Conservation (phyloP, 2,888 invertebrate species). For the Incurvaria masculella region DNA sequence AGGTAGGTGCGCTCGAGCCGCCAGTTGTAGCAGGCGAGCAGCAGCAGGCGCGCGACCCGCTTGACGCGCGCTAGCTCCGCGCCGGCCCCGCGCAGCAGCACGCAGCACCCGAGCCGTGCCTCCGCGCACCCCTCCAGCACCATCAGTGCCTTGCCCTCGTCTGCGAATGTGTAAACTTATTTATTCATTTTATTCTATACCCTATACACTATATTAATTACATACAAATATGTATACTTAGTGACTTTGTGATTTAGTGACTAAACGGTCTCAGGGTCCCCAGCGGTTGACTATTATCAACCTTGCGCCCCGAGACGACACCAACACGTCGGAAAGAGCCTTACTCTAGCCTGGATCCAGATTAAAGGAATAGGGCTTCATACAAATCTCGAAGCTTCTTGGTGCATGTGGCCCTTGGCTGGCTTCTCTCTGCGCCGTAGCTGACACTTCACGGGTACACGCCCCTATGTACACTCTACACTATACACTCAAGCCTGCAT, state of each 20-base stretch:
- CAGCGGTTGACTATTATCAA: too few species aligned
- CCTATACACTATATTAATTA: background rate
- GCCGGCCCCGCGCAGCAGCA: constrained; percentile 77
- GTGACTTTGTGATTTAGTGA: background rate
- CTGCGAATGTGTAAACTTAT: constrained; percentile 33
- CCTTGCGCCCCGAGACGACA: too few species aligned
- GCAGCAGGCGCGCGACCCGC: constrained; percentile 75
- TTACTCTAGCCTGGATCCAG: too few species aligned
- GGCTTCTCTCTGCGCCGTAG: too few species aligned
- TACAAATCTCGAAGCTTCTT: too few species aligned
- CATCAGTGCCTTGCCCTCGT: constrained; percentile 81
- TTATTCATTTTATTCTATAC: background rate
- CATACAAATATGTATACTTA: background rate
- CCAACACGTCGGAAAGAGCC: too few species aligned
- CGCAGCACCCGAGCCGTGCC: constrained; percentile 80
- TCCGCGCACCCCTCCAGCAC: constrained; percentile 88
- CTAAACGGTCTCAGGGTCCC: too few species aligned
- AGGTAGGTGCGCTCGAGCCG: constrained; percentile 88
- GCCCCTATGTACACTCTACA: too few species aligned
- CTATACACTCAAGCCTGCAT: too few species aligned
- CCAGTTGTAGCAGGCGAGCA: constrained; percentile 88
- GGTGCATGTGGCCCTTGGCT: too few species aligned
- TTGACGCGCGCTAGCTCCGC: constrained; percentile 80
- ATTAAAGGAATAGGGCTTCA: too few species aligned
- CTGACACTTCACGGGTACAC: too few species aligned